phyloP scores from a whole-genome alignment of 1,140 invertebrate genomes.

The Drosophila novamexicana region DNA sequence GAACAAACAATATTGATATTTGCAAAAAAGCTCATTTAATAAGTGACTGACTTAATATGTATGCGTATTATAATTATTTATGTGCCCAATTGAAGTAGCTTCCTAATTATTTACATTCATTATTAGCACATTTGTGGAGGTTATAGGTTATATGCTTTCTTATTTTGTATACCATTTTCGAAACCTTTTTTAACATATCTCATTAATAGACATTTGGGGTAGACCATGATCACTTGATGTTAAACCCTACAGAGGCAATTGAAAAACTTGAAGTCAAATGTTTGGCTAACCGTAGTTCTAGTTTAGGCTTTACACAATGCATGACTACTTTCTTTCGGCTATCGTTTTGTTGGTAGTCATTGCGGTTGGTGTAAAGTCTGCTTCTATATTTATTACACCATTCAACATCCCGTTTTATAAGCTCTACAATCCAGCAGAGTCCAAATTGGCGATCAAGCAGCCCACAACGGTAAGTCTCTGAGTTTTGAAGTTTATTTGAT shows the following conservation, averaged over 20 bases:
- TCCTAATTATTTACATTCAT: no score
- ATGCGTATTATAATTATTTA: no score
- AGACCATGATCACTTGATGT: constrained; percentile 17
- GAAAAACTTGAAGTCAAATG: constrained; percentile 13
- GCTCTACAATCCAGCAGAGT: constrained; percentile 48
- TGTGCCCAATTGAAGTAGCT: no score
- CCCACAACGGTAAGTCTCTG: constrained; percentile 45
- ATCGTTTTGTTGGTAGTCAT: constrained; percentile 30
- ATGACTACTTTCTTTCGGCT: constrained; percentile 2
- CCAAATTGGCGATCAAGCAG: constrained; percentile 9
- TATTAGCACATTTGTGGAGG: no score
- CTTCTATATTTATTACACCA: constrained; percentile 16
- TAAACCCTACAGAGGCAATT: constrained; percentile 8
- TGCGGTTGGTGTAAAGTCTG: constrained; percentile 6
- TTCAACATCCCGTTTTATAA: constrained; percentile 43
- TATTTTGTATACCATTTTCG: not conserved
- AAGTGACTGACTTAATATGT: no score
- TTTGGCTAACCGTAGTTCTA: not conserved
- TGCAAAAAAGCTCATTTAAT: no score
- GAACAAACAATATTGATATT: no score
- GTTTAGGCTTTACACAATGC: constrained; percentile 24
- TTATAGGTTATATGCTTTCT: not conserved
- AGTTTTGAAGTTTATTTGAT: not conserved
- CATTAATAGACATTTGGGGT: constrained; percentile 12
- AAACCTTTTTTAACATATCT: not conserved